Conservation (phyloP, 2,888 invertebrate genomes). For the Rhorus exstirpatorius region DNA sequence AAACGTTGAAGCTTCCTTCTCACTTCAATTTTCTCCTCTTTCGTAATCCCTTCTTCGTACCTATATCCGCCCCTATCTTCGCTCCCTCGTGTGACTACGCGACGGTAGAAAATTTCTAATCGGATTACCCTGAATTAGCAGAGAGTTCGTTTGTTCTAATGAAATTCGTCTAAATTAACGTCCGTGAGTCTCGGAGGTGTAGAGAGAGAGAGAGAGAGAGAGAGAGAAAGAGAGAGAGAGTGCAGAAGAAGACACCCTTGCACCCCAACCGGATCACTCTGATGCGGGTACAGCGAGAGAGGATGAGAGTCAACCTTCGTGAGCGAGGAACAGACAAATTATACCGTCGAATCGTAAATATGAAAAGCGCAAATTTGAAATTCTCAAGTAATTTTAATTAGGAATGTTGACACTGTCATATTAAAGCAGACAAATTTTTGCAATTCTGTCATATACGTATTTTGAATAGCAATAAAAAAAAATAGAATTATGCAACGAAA, state of each 20-base stretch:
- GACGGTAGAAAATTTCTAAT: slow-evolving; percentile 85
- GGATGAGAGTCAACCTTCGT: slow-evolving; percentile 18
- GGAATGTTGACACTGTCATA: slow-evolving; percentile 20
- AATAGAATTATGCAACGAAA: too few relatives aligned
- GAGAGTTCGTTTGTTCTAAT: slow-evolving; percentile 86
- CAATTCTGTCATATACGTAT: neutral
- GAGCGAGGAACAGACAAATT: slow-evolving; percentile 21
- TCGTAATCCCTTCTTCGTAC: slow-evolving; percentile 51
- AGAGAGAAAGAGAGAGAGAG: slow-evolving; percentile 65
- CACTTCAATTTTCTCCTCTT: slow-evolving; percentile 36
- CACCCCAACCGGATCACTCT: slow-evolving; percentile 6
- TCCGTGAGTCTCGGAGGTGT: slow-evolving; percentile 73
- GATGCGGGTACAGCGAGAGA: neutral
- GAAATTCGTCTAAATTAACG: slow-evolving; percentile 86
- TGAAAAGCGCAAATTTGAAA: slow-evolving; percentile 19
- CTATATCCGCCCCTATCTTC: slow-evolving; percentile 43
- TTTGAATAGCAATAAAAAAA: too few relatives aligned
- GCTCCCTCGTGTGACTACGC: slow-evolving; percentile 79
- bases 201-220: slow-evolving; percentile 30
- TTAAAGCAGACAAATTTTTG: neutral
- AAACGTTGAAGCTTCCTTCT: slow-evolving; percentile 45
- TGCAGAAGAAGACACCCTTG: slow-evolving; percentile 38
- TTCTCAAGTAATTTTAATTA: slow-evolving; percentile 27
- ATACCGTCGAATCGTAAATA: slow-evolving; percentile 29
- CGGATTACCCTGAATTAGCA: slow-evolving; percentile 86